Evolutionary conservation across 2,113 vertebrate species (phyloP).

Genomic region (Oxygymnocypris stewartii): DNA sequence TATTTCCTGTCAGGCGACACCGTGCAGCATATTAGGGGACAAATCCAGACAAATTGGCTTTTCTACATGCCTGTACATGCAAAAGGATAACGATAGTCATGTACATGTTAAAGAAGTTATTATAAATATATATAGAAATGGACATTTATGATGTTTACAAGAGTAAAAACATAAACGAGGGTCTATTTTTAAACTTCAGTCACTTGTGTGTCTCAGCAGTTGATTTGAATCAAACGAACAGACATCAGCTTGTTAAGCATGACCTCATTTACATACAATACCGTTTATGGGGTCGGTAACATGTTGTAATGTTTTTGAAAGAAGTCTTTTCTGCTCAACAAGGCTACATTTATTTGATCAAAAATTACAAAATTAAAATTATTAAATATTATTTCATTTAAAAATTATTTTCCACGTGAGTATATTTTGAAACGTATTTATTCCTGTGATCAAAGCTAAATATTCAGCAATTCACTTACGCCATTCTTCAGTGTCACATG

Average conservation of each 20-base stretch:
- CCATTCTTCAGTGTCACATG: background rate
- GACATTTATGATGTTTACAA: background rate
- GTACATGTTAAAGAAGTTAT: background rate
- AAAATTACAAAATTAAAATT: too few relatives aligned
- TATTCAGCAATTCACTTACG: background rate
- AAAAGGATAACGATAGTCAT: conserved; percentile 16
- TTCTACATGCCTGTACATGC: conserved; percentile 85
- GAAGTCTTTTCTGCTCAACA: too few relatives aligned
- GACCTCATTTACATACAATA: too few relatives aligned
- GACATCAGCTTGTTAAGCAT: too few relatives aligned
- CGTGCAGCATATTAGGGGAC: conserved; percentile 89
- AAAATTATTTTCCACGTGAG: too few relatives aligned
- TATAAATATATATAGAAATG: too few relatives aligned
- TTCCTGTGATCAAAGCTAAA: background rate
- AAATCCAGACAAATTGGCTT: conserved; percentile 94
- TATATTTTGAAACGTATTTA: too few relatives aligned
- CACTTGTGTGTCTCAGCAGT: background rate
- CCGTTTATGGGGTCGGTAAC: too few relatives aligned
- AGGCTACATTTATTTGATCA: too few relatives aligned
- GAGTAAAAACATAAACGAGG: background rate
- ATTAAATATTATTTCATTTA: too few relatives aligned
- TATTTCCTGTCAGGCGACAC: conserved; percentile 95
- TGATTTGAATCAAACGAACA: background rate
- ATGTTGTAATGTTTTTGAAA: too few relatives aligned
- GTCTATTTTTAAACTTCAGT: background rate